These are phyloP conservation scores for Periophthalmus magnuspinnatus DNA, from an alignment of 2,797 vertebrate genomes.

Conservation along the genomic window DNA sequence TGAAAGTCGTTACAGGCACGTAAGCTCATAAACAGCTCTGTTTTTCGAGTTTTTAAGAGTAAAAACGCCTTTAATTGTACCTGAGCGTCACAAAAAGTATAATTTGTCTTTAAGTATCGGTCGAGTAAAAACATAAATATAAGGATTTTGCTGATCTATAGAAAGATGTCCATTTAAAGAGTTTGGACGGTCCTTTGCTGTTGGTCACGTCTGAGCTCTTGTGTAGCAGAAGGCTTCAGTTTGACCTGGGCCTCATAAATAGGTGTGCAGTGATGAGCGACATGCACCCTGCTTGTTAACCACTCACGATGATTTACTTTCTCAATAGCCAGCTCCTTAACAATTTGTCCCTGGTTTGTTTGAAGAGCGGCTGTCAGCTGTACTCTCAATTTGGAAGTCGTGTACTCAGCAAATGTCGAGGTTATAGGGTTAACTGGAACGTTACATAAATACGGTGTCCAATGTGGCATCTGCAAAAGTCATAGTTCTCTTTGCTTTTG, in stretches of 20 bases:
- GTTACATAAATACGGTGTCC: background rate
- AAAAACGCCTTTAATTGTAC: no score
- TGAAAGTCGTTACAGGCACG: no score
- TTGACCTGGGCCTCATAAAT: constrained; percentile 10
- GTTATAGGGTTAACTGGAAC: background rate
- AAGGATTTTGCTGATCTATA: no score
- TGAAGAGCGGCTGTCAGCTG: constrained; percentile 13
- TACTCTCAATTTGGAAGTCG: constrained; percentile 6
- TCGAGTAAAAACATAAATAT: no score
- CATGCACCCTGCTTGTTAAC: constrained; percentile 22
- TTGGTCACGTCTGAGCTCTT: background rate
- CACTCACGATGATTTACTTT: constrained; percentile 33
- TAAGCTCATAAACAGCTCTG: no score
- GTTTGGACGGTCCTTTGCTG: constrained; percentile 10
- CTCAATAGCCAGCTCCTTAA: constrained; percentile 21
- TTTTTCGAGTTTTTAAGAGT: no score
- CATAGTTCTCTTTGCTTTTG: no score
- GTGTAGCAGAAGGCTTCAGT: constrained; percentile 11
- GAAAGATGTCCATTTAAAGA: background rate
- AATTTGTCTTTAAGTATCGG: no score
- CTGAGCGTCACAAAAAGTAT: no score
- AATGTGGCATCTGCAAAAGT: background rate
- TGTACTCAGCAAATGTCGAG: background rate
- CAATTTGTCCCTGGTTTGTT: constrained; percentile 45
- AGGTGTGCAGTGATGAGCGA: constrained; percentile 28